phyloP scores from a whole-genome alignment of 2,888 invertebrate genomes.

The Microdon myrmicae region DNA sequence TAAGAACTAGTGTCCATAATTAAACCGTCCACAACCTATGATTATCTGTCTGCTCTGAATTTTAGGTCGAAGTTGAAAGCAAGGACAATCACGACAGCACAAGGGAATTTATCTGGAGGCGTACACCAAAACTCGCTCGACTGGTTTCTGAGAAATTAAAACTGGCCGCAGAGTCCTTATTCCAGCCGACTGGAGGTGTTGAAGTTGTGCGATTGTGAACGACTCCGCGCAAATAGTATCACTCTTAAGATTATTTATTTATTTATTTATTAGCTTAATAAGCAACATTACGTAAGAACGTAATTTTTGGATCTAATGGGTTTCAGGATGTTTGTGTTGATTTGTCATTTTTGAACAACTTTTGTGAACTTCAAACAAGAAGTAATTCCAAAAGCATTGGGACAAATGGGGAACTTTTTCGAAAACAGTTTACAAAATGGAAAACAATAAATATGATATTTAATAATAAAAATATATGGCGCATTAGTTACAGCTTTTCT shows the following conservation, averaged over 20 bases:
- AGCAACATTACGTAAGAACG: too few relatives aligned
- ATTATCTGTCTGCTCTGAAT: slow-evolving; percentile 34
- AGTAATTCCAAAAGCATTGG: too few relatives aligned
- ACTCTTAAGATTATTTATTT: slow-evolving; percentile 35
- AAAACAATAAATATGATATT: too few relatives aligned
- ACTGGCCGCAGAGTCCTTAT: slow-evolving; percentile 64
- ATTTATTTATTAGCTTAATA: slow-evolving; percentile 44
- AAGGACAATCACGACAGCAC: slow-evolving; percentile 84
- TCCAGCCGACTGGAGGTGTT: slow-evolving; percentile 62
- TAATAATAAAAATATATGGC: too few relatives aligned
- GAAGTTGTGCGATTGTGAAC: slow-evolving; percentile 63
- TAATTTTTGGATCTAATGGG: too few relatives aligned
- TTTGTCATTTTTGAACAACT: too few relatives aligned
- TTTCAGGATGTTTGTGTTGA: too few relatives aligned
- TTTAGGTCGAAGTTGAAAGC: slow-evolving; percentile 84
- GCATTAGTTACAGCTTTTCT: too few relatives aligned
- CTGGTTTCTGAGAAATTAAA: slow-evolving; percentile 84
- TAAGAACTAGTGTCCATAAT: slow-evolving; percentile 60
- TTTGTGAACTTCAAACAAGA: too few relatives aligned
- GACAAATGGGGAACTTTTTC: too few relatives aligned
- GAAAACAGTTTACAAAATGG: too few relatives aligned
- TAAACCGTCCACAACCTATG: slow-evolving; percentile 15
- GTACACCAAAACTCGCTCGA: slow-evolving; percentile 84
- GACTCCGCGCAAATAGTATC: slow-evolving; percentile 16
- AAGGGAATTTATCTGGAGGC: slow-evolving; percentile 83